Conservation (phyloP, 1,140 invertebrate species). For the Lepidurus arcticus region DNA sequence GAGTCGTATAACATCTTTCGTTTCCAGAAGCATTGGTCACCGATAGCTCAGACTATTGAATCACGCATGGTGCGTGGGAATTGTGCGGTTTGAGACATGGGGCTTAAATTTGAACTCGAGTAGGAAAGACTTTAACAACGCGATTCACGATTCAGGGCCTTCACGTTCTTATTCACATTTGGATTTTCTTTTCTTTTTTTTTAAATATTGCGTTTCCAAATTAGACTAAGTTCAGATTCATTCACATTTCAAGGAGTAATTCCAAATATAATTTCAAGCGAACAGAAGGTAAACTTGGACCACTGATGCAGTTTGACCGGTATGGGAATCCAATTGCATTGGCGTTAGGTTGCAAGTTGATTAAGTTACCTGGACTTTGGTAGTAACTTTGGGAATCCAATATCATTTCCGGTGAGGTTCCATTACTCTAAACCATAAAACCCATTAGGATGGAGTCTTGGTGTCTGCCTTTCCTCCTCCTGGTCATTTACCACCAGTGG, state of each 20-base stretch:
- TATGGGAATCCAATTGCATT: not conserved
- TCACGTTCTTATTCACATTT: not conserved
- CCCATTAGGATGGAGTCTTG: conserved; percentile 9
- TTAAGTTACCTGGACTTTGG: not conserved
- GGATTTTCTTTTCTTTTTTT: not conserved
- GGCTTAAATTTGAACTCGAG: not conserved
- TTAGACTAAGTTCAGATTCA: too few relatives aligned
- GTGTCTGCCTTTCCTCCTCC: conserved; percentile 9
- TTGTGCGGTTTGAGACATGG: not conserved
- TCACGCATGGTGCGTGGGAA: conserved; percentile 7
- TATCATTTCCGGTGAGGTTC: not conserved
- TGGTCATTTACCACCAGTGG: not conserved
- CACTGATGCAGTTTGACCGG: not conserved
- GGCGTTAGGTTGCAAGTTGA: not conserved
- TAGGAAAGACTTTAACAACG: not conserved
- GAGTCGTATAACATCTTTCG: not conserved
- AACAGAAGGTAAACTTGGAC: not conserved
- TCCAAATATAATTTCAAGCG: not conserved
- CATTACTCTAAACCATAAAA: not conserved
- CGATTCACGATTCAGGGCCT: not conserved
- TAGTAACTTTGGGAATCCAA: not conserved
- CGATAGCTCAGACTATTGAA: not conserved
- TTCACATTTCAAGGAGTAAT: not conserved
- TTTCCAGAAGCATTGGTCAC: conserved; percentile 6
- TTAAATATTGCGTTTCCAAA: too few relatives aligned